Percentiles rank a stretch among this genome's conserved stretches.
Conservation (phyloP, 2,797 vertebrate genomes). For the Siniperca undulata region DNA sequence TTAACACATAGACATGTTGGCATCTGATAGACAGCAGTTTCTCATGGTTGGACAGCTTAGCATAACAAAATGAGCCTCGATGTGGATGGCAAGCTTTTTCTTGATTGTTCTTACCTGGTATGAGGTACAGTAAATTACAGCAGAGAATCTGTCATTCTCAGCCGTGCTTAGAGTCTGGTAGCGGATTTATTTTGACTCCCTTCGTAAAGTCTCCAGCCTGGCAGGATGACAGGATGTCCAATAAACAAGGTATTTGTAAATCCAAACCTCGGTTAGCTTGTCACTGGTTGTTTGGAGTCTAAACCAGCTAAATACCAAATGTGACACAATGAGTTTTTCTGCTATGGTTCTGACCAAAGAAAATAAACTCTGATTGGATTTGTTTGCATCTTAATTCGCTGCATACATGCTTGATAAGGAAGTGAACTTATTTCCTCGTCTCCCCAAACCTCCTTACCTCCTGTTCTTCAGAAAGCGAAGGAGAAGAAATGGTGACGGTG, state of each 20-base stretch:
- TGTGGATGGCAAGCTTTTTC: neutral
- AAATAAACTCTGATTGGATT: constrained; percentile 10
- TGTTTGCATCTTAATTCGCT: neutral
- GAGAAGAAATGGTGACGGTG: neutral
- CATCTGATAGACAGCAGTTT: constrained; percentile 31
- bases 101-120: constrained; percentile 19
- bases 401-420: neutral
- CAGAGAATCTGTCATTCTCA: constrained; percentile 25
- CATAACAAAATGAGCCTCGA: constrained; percentile 8
- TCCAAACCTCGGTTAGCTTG: constrained; percentile 36
- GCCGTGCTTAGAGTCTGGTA: neutral
- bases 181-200: constrained; percentile 54
- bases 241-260: constrained; percentile 48
- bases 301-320: constrained; percentile 16
- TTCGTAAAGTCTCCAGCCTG: constrained; percentile 30
- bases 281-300: constrained; percentile 19
- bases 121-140: constrained; percentile 31
- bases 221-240: constrained; percentile 47
- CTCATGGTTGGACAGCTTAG: neutral
- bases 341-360: neutral
- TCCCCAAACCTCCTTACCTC: neutral
- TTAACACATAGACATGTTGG: neutral
- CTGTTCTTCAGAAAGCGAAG: neutral
- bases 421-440: neutral
- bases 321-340: constrained; percentile 16